Conservation (phyloP, 2,888 invertebrate genomes). For the Caenorhabditis sp. region DNA sequence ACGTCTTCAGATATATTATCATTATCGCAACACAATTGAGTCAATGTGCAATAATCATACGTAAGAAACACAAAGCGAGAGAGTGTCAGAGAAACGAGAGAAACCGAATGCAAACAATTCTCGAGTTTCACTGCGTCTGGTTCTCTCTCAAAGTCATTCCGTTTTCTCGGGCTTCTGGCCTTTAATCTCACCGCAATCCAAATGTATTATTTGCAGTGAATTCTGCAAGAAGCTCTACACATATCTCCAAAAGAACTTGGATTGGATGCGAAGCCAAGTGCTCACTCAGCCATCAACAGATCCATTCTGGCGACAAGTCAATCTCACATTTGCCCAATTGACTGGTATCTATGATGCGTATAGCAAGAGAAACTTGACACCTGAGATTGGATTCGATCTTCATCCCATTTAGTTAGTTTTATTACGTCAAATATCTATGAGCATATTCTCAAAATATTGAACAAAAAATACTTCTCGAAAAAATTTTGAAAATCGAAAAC, state of each 20-base stretch:
- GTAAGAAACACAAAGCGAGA: conserved; percentile 14
- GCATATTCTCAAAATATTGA: no score
- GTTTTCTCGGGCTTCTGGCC: no score
- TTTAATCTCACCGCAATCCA: no score
- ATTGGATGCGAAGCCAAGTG: conserved; percentile 62
- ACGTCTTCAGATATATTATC: conserved; percentile 67
- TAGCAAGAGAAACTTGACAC: conserved; percentile 52
- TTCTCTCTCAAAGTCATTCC: no score
- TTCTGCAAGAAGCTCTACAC: conserved; percentile 62
- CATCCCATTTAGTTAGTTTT: conserved; percentile 56
- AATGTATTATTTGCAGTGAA: conserved; percentile 13
- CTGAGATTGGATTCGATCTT: conserved; percentile 61
- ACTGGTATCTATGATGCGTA: conserved; percentile 67
- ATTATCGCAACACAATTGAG: conserved; percentile 66
- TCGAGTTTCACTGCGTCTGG: no score
- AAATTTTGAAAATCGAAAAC: no score
- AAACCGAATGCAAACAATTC: neutral
- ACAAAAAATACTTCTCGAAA: no score
- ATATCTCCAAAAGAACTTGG: conserved; percentile 60
- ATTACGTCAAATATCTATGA: no score
- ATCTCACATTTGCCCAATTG: conserved; percentile 66
- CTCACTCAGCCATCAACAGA: conserved; percentile 40
- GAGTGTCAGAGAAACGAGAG: neutral
- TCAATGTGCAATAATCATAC: conserved; percentile 58
- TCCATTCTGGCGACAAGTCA: conserved; percentile 63